Conservation (phyloP, 2,888 invertebrate species). For the Bombylius major region DNA sequence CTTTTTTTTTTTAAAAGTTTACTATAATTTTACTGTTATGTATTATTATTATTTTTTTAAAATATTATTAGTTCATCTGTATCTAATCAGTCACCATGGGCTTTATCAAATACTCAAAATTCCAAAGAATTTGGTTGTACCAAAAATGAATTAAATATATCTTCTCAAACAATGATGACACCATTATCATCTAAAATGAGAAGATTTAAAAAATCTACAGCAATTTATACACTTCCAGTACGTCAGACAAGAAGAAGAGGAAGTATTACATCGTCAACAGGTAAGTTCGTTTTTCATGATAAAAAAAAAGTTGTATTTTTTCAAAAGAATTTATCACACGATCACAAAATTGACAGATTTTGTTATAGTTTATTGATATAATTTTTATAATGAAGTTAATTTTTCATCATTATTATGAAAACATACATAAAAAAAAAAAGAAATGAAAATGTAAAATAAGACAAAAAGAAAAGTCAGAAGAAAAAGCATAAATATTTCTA, state of each 20-base stretch:
- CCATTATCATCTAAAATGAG: constrained; percentile 18
- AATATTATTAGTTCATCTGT: constrained; percentile 13
- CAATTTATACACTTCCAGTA: constrained; percentile 32
- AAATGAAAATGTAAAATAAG: no score
- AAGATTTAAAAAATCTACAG: constrained; percentile 27
- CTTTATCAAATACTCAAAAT: constrained; percentile 4
- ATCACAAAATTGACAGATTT: no score
- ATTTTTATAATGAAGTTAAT: no score
- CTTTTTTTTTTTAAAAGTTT: constrained; percentile 1
- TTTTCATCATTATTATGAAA: no score
- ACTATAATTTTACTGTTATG: background rate
- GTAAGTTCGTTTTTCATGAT: constrained; percentile 7
- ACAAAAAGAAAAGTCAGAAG: no score
- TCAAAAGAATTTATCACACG: no score
- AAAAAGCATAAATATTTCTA: no score
- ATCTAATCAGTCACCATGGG: constrained; percentile 11
- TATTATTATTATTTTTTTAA: background rate
- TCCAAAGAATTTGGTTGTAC: background rate
- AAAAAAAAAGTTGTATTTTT: no score
- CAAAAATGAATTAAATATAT: background rate
- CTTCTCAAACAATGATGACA: background rate
- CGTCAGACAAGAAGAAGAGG: constrained; percentile 21
- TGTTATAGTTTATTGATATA: no score
- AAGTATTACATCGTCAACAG: constrained; percentile 18
- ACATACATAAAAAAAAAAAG: no score